These are phyloP conservation scores for Tortrix viridana DNA, from an alignment of 2,888 invertebrate species.

Conservation along the genomic window DNA sequence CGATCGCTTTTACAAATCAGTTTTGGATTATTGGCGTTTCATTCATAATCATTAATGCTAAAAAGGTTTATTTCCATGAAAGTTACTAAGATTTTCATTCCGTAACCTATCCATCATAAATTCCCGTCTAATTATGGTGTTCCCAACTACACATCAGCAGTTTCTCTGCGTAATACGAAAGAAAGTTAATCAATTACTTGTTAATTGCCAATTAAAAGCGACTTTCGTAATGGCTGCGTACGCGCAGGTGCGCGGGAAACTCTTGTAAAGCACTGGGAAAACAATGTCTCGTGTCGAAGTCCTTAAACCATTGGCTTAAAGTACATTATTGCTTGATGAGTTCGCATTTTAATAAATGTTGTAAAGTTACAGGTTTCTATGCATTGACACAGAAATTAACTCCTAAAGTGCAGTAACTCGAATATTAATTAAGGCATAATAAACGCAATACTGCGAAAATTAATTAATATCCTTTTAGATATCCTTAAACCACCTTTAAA, in stretches of 20 bases:
- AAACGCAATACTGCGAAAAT: neutral
- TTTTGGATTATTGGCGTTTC: too few relatives aligned
- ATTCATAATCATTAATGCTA: neutral
- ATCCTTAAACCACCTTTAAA: too few relatives aligned
- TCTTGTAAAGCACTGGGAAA: neutral
- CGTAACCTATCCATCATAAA: neutral
- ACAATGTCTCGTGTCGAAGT: too few relatives aligned
- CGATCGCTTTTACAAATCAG: too few relatives aligned
- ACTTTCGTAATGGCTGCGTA: slow-evolving; percentile 2
- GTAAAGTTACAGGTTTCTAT: slow-evolving; percentile 3
- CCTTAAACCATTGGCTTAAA: neutral
- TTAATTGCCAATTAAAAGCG: slow-evolving; percentile 6
- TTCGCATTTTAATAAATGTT: neutral
- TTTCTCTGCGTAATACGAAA: slow-evolving; percentile 5
- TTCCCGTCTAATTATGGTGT: neutral
- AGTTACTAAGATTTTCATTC: neutral
- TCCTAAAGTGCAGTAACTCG: neutral
- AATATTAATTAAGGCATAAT: neutral
- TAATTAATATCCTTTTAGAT: too few relatives aligned
- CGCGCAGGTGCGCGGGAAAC: slow-evolving; percentile 1
- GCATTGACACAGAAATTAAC: slow-evolving; percentile 9
- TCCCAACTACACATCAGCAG: neutral
- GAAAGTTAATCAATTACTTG: slow-evolving; percentile 8
- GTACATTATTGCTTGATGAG: neutral
- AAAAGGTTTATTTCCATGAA: neutral